Percentiles rank a stretch among this genome's conserved stretches.
Evolutionary conservation across 2,797 vertebrate genomes (phyloP).

Genomic region (Amphiprion clarkii): DNA sequence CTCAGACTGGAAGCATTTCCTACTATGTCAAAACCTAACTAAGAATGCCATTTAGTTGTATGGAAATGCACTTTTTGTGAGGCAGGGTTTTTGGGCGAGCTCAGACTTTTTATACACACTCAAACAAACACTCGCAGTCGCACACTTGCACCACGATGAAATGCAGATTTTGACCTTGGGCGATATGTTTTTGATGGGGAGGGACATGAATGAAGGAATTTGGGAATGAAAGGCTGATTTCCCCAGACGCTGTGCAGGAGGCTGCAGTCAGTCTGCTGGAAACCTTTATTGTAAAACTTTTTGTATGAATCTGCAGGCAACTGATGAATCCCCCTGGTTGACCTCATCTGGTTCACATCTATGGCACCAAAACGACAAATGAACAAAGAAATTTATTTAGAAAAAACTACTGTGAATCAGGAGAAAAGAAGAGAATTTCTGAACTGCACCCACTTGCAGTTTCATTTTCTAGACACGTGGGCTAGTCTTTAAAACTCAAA

Average conservation of each 20-base stretch:
- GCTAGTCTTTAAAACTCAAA: not conserved
- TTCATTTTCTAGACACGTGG: slow-evolving; percentile 13
- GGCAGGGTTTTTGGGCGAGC: too few species aligned
- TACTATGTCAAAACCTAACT: too few species aligned
- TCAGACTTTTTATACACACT: too few species aligned
- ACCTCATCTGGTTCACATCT: slow-evolving; percentile 2
- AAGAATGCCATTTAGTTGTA: not conserved
- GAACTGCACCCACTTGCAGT: not conserved
- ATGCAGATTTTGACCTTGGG: slow-evolving; percentile 31
- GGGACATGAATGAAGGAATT: slow-evolving; percentile 38
- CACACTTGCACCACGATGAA: slow-evolving; percentile 27
- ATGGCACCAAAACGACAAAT: not conserved
- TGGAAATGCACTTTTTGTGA: not conserved
- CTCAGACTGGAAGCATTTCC: too few species aligned
- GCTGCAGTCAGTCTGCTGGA: slow-evolving; percentile 18
- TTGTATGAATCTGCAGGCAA: not conserved
- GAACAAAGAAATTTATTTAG: not conserved
- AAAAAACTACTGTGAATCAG: not conserved
- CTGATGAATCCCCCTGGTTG: not conserved
- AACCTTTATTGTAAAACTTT: slow-evolving; percentile 15
- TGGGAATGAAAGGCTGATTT: slow-evolving; percentile 43
- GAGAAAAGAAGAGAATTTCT: slow-evolving; percentile 16
- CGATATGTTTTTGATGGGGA: slow-evolving; percentile 22
- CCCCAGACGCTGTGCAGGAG: slow-evolving; percentile 18
- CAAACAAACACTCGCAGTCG: not conserved